Evolutionary conservation across 2,888 invertebrate genomes (phyloP), one percentile per base, ranked within the genome.

Genomic region (Branchipolynoe longqiensis): DNA sequence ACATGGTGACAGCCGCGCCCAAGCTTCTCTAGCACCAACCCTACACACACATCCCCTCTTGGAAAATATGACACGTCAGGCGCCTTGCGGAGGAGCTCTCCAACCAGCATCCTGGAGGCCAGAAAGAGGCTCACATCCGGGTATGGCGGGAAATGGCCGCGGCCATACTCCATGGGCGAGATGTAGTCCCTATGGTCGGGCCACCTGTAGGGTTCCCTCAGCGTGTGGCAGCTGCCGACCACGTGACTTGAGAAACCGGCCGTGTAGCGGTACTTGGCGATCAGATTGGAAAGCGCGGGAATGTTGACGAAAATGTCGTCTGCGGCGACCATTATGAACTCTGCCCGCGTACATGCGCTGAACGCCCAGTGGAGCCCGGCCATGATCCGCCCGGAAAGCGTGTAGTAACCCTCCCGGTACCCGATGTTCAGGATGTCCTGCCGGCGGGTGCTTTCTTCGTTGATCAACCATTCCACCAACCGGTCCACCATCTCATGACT

Each of bases 301-400:
- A 62, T 25, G 25, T 62, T 62, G 1, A 62, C 62, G 31, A 62
- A 62, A 62, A 62, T 62, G 62, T 62, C 62, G 62, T 62, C 62
- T 62, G 62, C 62, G 1, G 28, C 62, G 25, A 62, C 62, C 62
- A 62, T 62, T 6, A 62, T 62, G 62, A 62, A 62, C 62, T 62
- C 31, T 12, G 62, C 62, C 28, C 28, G 62, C 28, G 62, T 31
- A 31, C 62, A 62, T 14, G 62, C 25, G 31, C 31, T 25, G 28
- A 62, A 31, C 28, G 31, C 62, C 62, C 62, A 62, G 6, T 31
- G 25, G 3, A 62, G 25, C 4, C 62, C 62, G 12, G 28, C 62
- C 12, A 62, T n/a, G 22, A 62, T 25, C 14, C 31, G 25, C 6
- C 31, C 12, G 1, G 62, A 18, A 12, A 62, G 14, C 28, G 14